phyloP scores from a whole-genome alignment of 2,797 vertebrate species.

The Urophycis tenuis region DNA sequence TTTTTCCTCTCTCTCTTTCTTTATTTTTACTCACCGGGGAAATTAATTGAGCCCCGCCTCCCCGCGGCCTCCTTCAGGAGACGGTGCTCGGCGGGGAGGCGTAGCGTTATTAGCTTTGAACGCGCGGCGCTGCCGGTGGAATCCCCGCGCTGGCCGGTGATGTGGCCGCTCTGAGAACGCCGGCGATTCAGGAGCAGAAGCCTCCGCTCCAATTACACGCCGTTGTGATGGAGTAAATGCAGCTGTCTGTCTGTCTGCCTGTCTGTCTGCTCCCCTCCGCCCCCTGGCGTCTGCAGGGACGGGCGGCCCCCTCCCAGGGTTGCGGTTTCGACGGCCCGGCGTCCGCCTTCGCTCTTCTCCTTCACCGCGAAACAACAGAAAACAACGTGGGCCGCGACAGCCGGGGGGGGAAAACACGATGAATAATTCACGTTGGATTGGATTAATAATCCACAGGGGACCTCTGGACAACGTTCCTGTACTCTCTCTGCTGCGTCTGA shows the following conservation, averaged over 20 bases:
- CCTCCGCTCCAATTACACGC: not conserved
- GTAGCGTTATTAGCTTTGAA: slow-evolving; percentile 43
- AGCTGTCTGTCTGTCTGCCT: not conserved
- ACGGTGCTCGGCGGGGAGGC: not conserved
- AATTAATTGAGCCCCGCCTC: not conserved
- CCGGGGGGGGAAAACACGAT: no score
- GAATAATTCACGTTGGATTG: no score
- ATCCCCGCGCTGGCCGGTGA: not conserved
- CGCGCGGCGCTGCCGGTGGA: not conserved
- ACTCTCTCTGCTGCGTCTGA: no score
- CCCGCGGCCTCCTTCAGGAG: not conserved
- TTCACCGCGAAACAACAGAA: no score
- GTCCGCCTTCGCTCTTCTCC: no score
- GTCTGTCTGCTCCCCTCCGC: no score
- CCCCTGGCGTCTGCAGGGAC: not conserved
- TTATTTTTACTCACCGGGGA: not conserved
- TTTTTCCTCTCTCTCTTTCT: no score
- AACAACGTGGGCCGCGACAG: no score
- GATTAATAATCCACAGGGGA: no score
- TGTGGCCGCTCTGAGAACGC: not conserved
- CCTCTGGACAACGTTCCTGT: no score
- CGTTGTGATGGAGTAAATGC: not conserved
- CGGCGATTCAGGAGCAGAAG: not conserved
- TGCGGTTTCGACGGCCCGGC: not conserved
- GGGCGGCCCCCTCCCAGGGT: not conserved